These are phyloP conservation scores for Nephrotoma appendiculata DNA, from an alignment of 2,888 invertebrate genomes.

Conservation along the genomic window DNA sequence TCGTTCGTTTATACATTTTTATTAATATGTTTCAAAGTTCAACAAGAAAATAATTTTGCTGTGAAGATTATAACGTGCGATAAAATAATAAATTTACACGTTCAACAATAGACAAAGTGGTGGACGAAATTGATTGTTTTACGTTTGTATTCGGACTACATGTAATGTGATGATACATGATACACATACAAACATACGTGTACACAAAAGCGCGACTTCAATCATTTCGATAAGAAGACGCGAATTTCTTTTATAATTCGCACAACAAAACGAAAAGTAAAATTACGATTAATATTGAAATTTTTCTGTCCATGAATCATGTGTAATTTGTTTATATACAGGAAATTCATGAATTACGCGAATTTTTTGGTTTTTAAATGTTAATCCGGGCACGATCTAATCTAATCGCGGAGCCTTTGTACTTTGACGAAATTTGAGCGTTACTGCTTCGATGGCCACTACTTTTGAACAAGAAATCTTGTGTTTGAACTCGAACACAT, in stretches of 20 bases:
- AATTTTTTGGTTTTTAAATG: neutral
- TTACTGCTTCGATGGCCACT: neutral
- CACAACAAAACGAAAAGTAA: neutral
- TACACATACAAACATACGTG: neutral
- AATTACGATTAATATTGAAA: neutral
- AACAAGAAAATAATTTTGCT: neutral
- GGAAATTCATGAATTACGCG: neutral
- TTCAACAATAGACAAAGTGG: neutral
- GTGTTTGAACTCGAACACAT: too few relatives aligned
- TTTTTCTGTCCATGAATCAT: neutral
- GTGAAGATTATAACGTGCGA: neutral
- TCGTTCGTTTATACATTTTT: neutral
- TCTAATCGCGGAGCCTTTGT: neutral
- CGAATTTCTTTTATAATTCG: neutral
- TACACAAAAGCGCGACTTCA: neutral
- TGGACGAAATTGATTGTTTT: neutral
- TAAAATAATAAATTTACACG: neutral
- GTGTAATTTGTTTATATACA: neutral
- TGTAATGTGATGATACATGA: neutral
- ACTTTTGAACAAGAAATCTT: too few relatives aligned
- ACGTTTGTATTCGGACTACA: neutral
- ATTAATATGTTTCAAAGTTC: neutral
- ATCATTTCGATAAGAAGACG: neutral
- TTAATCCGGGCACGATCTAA: neutral
- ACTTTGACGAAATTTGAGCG: neutral